Base-by-base conservation (phyloP, 2,113 vertebrate genomes). In the Anas platyrhynchos region DNA sequence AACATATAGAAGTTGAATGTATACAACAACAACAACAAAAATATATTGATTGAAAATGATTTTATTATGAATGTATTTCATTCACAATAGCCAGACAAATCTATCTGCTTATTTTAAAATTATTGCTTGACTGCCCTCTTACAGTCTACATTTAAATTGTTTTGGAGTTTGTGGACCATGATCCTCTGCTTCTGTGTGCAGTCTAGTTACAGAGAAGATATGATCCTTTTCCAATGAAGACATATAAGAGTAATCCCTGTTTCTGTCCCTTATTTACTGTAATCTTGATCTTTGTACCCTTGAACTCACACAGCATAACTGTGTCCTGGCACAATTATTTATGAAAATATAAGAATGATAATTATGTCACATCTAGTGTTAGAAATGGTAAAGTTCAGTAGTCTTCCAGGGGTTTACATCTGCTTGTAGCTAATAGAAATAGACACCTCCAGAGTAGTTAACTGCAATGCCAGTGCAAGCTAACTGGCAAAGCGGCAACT, bases 201-300 rank as follows among this genome's bases (percentile, higher is more conserved):
- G 6, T 41, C 16, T 1, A 69, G 44, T 16, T 20, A 55, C 5
- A 32, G 17, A 79, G n/a, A 18, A 63, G 12, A 16, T 14, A 43
- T 0, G 2, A 6, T 9, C 16, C 20, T 62, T 58, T 16, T 4
- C 21, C 34, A 62, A 7, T 3, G 13, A 25, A 5, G 59, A 4
- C 0, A 0, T 38, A 4, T 21, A 43, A 26, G 6, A 34, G 3
- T 13, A 78, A 29, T 50, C 56, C 3, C 6, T 26, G 3, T 21
- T 72, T 82, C 26, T 8, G 18, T 29, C 15, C 8, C 5, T 32
- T 65, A 25, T 41, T 56, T 55, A 11, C 17, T 32, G 43, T 16
- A 85, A 46, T 29, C 10, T 4, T 68, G 22, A 5, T 25, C 29
- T 77, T 66, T 22, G 27, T 31, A 1, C 2, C 55, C 22, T 16